Base-by-base conservation (phyloP, 2,797 vertebrate genomes). In the Percopsis omiscomaycus region DNA sequence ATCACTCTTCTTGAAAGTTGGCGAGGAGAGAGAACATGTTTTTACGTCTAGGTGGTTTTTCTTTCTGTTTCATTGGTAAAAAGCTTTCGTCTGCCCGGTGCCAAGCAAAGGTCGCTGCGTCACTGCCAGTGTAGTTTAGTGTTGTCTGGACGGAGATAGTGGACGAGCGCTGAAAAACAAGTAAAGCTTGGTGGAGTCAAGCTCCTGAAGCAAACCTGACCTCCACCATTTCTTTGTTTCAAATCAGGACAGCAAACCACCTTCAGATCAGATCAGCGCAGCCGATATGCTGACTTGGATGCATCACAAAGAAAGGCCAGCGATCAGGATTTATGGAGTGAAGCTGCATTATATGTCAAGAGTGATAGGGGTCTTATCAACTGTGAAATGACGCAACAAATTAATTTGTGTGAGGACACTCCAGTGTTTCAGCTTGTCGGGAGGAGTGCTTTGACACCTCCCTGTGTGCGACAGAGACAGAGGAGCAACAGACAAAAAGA, bases 311-410 rank as follows among this genome's bases (percentile, higher is more conserved):
- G 78, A 75, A 9, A 28, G 14, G 67, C 75, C 61, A 69, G 72
- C 66, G 78, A 89, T 87, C 56, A 71, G 81, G 85, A 89, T 89
- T 86, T 89, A 88, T 89, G 75, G 78, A 77, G 72, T 72, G 80
- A 71, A 48, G 71, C 73, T 59, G 14, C 60, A 1, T 48, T 64
- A 72, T 64, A 72, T 69, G 69, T 80, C 81, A 84, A 49, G 72
- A 85, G 71, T 75, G 79, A 82, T 81, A 75, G 52, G 73, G 56
- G 78, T 85, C 81, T 86, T 80, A 80, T 87, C 79, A 77, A 79
- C 71, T 10, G 65, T 73, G 64, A 85, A 83, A 84, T 85, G 79
- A 85, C 79, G 79, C 81, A 83, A 81, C 80, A 83, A 78, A 88
- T 84, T 71, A 81, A 68, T 64, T 74, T 78, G 71, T 22, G 70